Evolutionary conservation across 2,113 vertebrate species (phyloP).

Genomic region (Agelaius tricolor): DNA sequence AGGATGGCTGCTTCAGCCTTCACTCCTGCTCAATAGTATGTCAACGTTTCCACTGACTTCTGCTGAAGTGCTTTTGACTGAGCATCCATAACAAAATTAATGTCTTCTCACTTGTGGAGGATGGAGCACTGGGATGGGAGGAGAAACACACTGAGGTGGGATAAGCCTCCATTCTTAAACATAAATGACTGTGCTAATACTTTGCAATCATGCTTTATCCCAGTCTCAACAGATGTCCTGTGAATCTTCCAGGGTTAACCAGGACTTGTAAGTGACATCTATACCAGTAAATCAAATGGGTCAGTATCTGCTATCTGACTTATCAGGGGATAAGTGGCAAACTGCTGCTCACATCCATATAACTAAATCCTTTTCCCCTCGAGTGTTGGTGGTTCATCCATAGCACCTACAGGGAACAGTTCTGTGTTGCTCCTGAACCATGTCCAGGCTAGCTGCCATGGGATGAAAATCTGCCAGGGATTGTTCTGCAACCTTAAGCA

Average conservation of each 20-base stretch:
- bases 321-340: background rate
- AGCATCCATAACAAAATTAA: background rate
- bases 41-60: background rate
- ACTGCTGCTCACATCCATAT: background rate
- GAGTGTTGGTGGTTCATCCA: background rate
- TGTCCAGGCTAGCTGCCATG: background rate
- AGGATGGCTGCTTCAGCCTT: background rate
- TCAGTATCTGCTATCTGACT: background rate
- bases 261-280: background rate
- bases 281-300: background rate
- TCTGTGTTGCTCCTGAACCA: background rate
- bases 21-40: background rate
- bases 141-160: background rate
- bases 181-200: background rate
- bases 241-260: background rate
- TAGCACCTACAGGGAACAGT: background rate
- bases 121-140: background rate
- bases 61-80: background rate
- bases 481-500: background rate
- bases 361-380: background rate
- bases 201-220: background rate
- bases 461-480: background rate
- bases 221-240: background rate
- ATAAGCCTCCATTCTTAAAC: background rate
- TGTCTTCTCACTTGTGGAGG: background rate